phyloP scores from a whole-genome alignment of 2,888 invertebrate genomes.

The Apocheima hispidaria region DNA sequence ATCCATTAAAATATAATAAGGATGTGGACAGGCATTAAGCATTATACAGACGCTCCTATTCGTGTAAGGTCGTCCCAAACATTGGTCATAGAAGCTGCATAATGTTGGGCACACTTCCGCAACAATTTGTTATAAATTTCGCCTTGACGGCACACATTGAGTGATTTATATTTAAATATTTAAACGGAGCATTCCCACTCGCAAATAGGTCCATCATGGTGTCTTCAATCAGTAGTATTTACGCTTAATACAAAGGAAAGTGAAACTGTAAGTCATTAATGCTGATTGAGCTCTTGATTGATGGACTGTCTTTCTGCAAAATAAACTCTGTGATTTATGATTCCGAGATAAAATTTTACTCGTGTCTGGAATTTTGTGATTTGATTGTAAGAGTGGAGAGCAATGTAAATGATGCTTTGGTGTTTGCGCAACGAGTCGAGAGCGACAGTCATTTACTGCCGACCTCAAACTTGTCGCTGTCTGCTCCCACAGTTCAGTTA shows the following conservation, averaged over 20 bases:
- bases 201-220: slow-evolving; percentile 57
- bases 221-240: slow-evolving; percentile 57
- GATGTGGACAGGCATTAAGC: slow-evolving; percentile 43
- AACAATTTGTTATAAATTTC: slow-evolving; percentile 57
- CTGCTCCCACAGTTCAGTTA: slow-evolving; percentile 64
- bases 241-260: slow-evolving; percentile 62
- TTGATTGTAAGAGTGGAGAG: slow-evolving; percentile 41
- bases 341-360: slow-evolving; percentile 33
- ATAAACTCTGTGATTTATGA: slow-evolving; percentile 55
- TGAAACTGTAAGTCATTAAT: slow-evolving; percentile 64
- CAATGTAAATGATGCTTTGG: slow-evolving; percentile 53
- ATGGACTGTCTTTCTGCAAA: slow-evolving; percentile 59
- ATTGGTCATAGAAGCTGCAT: slow-evolving; percentile 59
- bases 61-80: slow-evolving; percentile 54
- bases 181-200: slow-evolving; percentile 56
- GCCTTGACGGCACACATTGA: slow-evolving; percentile 56
- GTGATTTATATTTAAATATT: slow-evolving; percentile 49
- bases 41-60: slow-evolving; percentile 52
- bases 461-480: slow-evolving; percentile 78
- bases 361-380: slow-evolving; percentile 35
- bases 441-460: slow-evolving; percentile 68
- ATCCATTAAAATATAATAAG: slow-evolving; percentile 41
- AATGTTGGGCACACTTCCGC: slow-evolving; percentile 64
- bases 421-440: slow-evolving; percentile 67
- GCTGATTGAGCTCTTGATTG: slow-evolving; percentile 62